phyloP scores from a whole-genome alignment of 2,888 invertebrate genomes.

The Drosophila phalerata region DNA sequence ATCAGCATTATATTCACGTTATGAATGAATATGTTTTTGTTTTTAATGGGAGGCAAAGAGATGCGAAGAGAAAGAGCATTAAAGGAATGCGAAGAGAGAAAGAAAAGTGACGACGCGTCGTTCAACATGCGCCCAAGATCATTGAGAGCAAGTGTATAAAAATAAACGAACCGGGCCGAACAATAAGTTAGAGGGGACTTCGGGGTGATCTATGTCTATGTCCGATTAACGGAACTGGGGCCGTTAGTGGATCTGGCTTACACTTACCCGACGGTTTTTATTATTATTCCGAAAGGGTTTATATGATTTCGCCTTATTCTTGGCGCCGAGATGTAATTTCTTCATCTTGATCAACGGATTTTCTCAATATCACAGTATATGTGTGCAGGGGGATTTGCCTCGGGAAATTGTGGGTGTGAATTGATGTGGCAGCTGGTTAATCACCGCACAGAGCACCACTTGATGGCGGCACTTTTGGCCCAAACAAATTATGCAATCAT shows the following conservation, averaged over 20 bases:
- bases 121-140: conserved; percentile 23
- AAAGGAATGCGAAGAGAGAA: conserved; percentile 20
- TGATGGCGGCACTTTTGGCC: conserved; percentile 32
- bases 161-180: conserved; percentile 51
- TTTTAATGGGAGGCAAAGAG: background rate
- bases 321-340: conserved; percentile 81
- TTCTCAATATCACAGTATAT: background rate
- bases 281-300: conserved; percentile 81
- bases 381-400: too few relatives aligned
- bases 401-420: conserved; percentile 1
- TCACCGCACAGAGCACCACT: conserved; percentile 38
- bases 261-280: conserved; percentile 83
- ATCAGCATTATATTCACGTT: conserved; percentile 1
- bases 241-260: conserved; percentile 26
- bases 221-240: conserved; percentile 5
- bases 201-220: conserved; percentile 5
- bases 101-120: conserved; percentile 15
- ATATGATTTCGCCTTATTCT: conserved; percentile 70
- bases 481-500: conserved; percentile 73
- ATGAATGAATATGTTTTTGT: background rate
- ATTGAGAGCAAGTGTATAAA: conserved; percentile 50
- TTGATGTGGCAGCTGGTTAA: conserved; percentile 32
- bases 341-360: conserved; percentile 65
- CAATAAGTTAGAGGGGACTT: background rate
- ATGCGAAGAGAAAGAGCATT: background rate